Evolutionary conservation across 2,797 vertebrate species (phyloP).

Genomic region (Remorina albescens): DNA sequence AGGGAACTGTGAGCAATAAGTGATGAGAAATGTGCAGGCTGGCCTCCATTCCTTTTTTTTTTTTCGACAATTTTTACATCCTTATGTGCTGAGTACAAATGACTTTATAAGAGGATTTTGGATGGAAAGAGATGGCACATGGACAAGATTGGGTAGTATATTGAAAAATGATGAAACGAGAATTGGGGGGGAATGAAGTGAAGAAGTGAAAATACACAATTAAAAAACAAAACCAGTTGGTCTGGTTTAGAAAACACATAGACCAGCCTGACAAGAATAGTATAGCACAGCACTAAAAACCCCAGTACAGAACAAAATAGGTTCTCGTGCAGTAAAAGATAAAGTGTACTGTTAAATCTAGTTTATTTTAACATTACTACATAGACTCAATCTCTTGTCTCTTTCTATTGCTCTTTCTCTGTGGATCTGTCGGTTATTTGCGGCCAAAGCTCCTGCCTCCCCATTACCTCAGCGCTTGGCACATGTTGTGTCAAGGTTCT

Average conservation of each 20-base stretch:
- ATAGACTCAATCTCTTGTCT: constrained; percentile 59
- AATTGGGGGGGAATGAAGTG: constrained; percentile 12
- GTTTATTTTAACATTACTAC: constrained; percentile 71
- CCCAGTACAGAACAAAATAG: constrained; percentile 7
- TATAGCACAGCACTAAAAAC: constrained; percentile 14
- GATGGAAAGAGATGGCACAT: constrained; percentile 49
- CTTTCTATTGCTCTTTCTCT: constrained; percentile 42
- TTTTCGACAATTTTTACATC: constrained; percentile 31
- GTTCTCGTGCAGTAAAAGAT: constrained; percentile 49
- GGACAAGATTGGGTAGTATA: constrained; percentile 34
- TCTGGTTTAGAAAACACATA: constrained; percentile 5
- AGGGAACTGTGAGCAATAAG: constrained; percentile 36
- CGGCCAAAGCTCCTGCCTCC: constrained; percentile 50
- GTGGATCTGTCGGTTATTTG: constrained; percentile 57
- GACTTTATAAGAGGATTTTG: constrained; percentile 57
- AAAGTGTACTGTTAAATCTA: constrained; percentile 63
- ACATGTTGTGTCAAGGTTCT: constrained; percentile 72
- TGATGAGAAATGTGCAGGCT: constrained; percentile 25
- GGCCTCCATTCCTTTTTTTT: constrained; percentile 24
- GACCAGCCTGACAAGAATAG: not conserved
- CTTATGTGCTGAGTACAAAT: constrained; percentile 51
- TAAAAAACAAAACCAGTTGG: constrained; percentile 8
- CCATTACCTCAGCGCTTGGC: constrained; percentile 55
- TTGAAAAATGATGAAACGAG: constrained; percentile 48
- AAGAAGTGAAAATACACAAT: constrained; percentile 30